These are phyloP conservation scores for Amblyopsis hoosieri DNA, from an alignment of 2,797 vertebrate genomes.

Conservation along the genomic window DNA sequence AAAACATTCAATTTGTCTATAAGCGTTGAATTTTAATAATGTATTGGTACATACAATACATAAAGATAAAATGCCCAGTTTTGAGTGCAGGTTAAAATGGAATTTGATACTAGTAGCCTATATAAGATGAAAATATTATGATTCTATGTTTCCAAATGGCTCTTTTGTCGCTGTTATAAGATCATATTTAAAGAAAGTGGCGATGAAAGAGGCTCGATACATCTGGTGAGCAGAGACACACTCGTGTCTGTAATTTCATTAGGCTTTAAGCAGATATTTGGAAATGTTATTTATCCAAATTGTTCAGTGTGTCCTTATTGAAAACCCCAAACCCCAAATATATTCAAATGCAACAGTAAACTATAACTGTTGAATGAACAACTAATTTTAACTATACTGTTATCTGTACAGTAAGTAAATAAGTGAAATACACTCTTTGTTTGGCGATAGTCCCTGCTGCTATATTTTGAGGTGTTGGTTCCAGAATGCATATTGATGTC, in stretches of 20 bases:
- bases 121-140: conserved; percentile 34
- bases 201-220: conserved; percentile 57
- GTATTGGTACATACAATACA: conserved; percentile 30
- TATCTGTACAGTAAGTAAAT: conserved; percentile 1
- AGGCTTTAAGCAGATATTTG: conserved; percentile 23
- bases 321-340: conserved; percentile 10
- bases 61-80: conserved; percentile 45
- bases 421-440: neutral
- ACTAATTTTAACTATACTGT: neutral
- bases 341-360: conserved; percentile 3
- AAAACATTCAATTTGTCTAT: conserved; percentile 25
- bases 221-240: conserved; percentile 41
- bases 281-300: conserved; percentile 9
- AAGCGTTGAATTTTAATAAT: conserved; percentile 28
- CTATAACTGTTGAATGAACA: neutral
- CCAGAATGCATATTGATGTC: neutral
- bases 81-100: conserved; percentile 28
- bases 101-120: conserved; percentile 34
- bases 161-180: conserved; percentile 35
- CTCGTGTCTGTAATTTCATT: conserved; percentile 24
- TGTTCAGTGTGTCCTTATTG: conserved; percentile 10
- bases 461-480: conserved; percentile 14
- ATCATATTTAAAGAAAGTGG: conserved; percentile 45
- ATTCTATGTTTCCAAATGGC: conserved; percentile 42
- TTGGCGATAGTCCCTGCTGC: conserved; percentile 13